Evolutionary conservation across 35 echinoderm and acorn worm species (phyloP).

Genomic region (Acanthaster planci): DNA sequence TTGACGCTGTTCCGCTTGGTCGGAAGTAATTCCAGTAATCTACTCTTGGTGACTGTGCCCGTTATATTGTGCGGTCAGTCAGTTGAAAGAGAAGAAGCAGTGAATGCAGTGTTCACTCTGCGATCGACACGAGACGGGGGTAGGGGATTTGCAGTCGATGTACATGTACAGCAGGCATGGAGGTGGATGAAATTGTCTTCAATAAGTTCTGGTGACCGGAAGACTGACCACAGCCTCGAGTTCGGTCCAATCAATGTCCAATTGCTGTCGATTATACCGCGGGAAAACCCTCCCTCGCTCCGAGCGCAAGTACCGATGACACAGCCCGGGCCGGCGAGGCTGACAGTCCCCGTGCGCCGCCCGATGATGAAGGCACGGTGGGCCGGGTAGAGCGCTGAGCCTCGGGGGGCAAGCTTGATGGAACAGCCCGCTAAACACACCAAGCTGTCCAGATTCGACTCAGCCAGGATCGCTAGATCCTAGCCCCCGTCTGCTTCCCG

Average conservation of each 20-base stretch:
- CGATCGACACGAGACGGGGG: not conserved
- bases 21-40: constrained; percentile 24
- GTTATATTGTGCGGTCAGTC: not conserved
- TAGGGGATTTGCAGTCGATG: not conserved
- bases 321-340: not conserved
- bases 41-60: not conserved
- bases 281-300: not conserved
- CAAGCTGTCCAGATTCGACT: not conserved
- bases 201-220: too few species aligned
- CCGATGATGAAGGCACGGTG: constrained; percentile 9
- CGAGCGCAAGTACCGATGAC: not conserved
- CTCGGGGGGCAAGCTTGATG: not conserved
- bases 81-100: not conserved
- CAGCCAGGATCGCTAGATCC: not conserved
- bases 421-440: not conserved
- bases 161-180: not conserved
- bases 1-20: not conserved
- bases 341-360: not conserved
- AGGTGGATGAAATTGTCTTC: not conserved
- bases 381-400: not conserved
- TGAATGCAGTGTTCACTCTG: not conserved
- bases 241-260: constrained; percentile 8
- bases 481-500: not conserved
- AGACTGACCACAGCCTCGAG: not conserved
- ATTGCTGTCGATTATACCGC: not conserved